Percentiles rank a stretch among this genome's conserved stretches.
Conservation (phyloP, 1,140 invertebrate species). For the Uloborus diversus region DNA sequence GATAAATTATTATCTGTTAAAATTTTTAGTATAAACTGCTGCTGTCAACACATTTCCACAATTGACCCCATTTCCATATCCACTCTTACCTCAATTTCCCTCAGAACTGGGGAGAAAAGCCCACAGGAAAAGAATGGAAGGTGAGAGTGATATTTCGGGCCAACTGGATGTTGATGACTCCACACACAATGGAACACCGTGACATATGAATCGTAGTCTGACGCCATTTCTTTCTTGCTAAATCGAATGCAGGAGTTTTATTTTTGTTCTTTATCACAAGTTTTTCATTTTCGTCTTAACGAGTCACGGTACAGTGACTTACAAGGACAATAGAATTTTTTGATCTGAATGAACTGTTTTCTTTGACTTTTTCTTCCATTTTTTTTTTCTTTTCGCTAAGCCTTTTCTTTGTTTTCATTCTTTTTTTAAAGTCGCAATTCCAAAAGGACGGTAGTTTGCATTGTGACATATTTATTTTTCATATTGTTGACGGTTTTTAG, state of each 20-base stretch:
- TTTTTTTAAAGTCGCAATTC: too few species aligned
- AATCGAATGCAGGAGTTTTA: not conserved
- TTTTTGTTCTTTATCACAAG: too few species aligned
- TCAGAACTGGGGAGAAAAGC: not conserved
- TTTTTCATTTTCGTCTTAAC: not conserved
- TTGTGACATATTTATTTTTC: too few species aligned
- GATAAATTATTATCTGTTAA: too few species aligned
- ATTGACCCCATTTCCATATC: conserved; percentile 16
- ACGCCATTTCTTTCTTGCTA: not conserved
- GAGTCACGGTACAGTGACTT: conserved; percentile 18
- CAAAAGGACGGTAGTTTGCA: too few species aligned
- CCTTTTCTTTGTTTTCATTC: not conserved
- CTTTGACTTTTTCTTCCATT: not conserved
- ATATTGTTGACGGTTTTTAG: too few species aligned
- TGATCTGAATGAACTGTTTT: not conserved
- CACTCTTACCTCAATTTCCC: not conserved
- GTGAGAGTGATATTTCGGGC: conserved; percentile 32
- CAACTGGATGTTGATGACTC: conserved; percentile 16
- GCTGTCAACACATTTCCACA: not conserved
- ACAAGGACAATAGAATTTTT: conserved; percentile 3
- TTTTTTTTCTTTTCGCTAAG: not conserved
- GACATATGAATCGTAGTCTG: conserved; percentile 9
- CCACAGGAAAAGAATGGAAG: not conserved
- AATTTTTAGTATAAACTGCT: not conserved
- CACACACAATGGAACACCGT: conserved; percentile 15